phyloP scores from a whole-genome alignment of 2,888 invertebrate genomes.

The Coecobrya sp. region DNA sequence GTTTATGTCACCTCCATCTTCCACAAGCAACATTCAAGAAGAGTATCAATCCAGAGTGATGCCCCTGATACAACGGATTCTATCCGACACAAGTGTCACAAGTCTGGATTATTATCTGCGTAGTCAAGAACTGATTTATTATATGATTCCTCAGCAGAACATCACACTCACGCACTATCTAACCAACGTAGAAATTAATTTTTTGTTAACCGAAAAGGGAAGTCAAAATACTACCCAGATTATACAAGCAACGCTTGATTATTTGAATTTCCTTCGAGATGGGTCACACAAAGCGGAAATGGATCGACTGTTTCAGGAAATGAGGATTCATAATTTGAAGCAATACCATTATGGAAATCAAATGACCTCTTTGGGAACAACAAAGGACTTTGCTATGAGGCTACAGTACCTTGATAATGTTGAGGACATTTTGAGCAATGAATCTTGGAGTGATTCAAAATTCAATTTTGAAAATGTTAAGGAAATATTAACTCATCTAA shows the following conservation, averaged over 20 bases:
- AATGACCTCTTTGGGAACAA: background rate
- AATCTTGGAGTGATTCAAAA: slow-evolving; percentile 17
- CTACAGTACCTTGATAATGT: background rate
- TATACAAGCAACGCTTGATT: background rate
- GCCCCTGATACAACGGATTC: background rate
- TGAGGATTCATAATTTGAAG: background rate
- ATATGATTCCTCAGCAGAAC: no score
- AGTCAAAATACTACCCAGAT: background rate
- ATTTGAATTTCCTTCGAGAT: background rate
- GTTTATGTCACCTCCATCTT: background rate
- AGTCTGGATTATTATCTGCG: background rate
- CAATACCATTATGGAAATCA: slow-evolving; percentile 10
- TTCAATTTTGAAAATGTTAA: background rate
- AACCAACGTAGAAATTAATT: background rate
- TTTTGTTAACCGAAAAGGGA: background rate
- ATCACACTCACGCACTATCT: background rate
- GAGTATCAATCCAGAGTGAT: no score
- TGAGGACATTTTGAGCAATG: background rate
- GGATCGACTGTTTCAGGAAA: slow-evolving; percentile 29
- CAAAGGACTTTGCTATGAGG: background rate
- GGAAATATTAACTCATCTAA: background rate
- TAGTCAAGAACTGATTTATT: background rate
- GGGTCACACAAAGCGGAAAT: background rate
- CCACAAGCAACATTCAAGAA: background rate
- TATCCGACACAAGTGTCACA: background rate